Percentiles rank a stretch among this genome's conserved stretches.
Conservation (phyloP, 2,888 invertebrate species). For the Choreutis nemorana region DNA sequence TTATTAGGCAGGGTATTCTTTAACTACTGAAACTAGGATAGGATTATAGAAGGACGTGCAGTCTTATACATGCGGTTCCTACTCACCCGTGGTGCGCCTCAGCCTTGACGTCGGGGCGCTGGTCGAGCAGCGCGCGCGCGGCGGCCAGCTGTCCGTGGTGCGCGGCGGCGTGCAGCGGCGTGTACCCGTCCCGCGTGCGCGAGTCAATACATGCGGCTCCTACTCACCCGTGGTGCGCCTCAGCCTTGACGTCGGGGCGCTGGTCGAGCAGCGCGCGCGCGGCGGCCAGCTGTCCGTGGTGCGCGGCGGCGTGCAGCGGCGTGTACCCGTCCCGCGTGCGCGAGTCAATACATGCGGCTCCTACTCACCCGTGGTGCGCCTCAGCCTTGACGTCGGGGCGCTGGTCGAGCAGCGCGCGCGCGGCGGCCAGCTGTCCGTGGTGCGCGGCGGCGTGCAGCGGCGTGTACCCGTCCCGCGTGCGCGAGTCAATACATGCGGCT, state of each 20-base stretch:
- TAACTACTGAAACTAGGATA: too few relatives aligned
- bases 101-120: conserved; percentile 87
- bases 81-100: conserved; percentile 73
- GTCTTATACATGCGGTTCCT: too few relatives aligned
- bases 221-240: conserved; percentile 73
- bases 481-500: too few relatives aligned
- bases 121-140: conserved; percentile 87
- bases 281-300: conserved; percentile 94
- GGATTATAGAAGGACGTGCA: too few relatives aligned
- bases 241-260: conserved; percentile 85
- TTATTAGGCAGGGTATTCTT: too few relatives aligned
- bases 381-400: conserved; percentile 86
- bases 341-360: too few relatives aligned
- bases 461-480: conserved; percentile 87
- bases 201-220: too few relatives aligned
- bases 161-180: conserved; percentile 95
- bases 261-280: conserved; percentile 89
- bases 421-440: conserved; percentile 94
- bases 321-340: conserved; percentile 88
- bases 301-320: conserved; percentile 95
- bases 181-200: conserved; percentile 84
- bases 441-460: conserved; percentile 97
- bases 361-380: conserved; percentile 73
- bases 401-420: conserved; percentile 87
- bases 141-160: conserved; percentile 96